Percentiles rank a stretch among this genome's conserved stretches.
Evolutionary conservation across 64 coral and sea anemone genomes (phyloP).

Genomic region (Dendrophyllia cribrosa): DNA sequence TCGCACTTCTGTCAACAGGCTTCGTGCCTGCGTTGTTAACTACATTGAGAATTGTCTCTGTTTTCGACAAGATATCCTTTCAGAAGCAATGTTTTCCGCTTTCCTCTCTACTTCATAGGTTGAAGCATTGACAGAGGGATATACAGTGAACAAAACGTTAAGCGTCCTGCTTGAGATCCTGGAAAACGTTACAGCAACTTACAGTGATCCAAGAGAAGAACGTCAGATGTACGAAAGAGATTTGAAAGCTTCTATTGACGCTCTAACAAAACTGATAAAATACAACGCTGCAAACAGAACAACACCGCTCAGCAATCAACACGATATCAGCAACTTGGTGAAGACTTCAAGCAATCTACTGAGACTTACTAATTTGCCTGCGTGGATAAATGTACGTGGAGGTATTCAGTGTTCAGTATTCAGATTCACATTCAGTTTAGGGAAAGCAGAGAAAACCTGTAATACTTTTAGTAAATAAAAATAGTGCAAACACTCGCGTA

Average conservation of each 20-base stretch:
- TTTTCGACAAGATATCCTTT: too few relatives aligned
- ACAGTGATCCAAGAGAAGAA: background rate
- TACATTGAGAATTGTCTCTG: too few relatives aligned
- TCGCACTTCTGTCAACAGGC: too few relatives aligned
- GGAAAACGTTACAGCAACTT: background rate
- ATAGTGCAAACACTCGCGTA: too few relatives aligned
- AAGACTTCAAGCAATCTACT: conserved; percentile 13
- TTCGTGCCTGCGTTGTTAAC: too few relatives aligned
- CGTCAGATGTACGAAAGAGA: background rate
- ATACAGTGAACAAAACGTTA: background rate
- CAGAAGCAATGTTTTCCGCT: background rate
- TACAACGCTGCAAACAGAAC: background rate
- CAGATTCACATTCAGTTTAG: background rate
- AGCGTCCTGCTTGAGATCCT: background rate
- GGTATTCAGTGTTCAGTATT: background rate
- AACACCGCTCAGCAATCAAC: background rate
- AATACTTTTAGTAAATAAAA: too few relatives aligned
- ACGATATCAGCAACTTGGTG: background rate
- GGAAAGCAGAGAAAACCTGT: too few relatives aligned
- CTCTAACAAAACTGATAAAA: background rate
- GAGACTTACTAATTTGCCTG: background rate
- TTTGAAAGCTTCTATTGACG: conserved; percentile 1
- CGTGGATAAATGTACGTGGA: background rate
- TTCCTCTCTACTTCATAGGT: background rate
- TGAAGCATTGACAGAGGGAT: conserved; percentile 4